These are phyloP conservation scores for Tetramorium simillimum DNA, from an alignment of 1,140 invertebrate genomes.

Conservation along the genomic window DNA sequence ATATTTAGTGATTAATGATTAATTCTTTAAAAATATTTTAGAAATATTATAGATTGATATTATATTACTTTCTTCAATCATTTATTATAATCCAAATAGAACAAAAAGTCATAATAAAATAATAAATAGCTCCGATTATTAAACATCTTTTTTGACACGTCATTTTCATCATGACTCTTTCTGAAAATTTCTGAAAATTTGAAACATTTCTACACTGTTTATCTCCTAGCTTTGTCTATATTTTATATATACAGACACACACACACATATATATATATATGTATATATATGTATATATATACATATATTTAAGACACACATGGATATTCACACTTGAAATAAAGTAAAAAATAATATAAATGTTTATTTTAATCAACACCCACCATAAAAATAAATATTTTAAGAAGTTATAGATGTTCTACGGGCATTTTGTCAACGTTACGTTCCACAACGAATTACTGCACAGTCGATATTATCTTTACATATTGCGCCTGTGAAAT, in stretches of 20 bases:
- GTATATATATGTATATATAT: neutral
- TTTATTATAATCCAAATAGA: neutral
- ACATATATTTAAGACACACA: neutral
- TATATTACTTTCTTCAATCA: neutral
- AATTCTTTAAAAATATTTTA: neutral
- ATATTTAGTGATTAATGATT: neutral
- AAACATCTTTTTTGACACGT: too few relatives aligned
- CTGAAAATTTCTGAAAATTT: neutral
- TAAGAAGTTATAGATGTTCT: neutral
- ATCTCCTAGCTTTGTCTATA: neutral
- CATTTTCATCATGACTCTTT: too few relatives aligned
- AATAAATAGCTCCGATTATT: too few relatives aligned
- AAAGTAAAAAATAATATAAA: neutral
- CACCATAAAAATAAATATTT: neutral
- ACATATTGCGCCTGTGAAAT: neutral
- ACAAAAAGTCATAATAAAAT: too few relatives aligned
- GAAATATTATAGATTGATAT: neutral
- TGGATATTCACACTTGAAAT: neutral
- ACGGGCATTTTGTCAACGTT: neutral
- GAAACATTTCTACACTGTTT: neutral
- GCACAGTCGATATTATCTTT: neutral
- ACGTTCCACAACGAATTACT: neutral
- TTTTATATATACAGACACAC: too few relatives aligned
- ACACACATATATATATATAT: too few relatives aligned
- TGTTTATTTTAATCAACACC: neutral